Conservation (phyloP, 2,888 invertebrate genomes). For the Conomelus anceps region DNA sequence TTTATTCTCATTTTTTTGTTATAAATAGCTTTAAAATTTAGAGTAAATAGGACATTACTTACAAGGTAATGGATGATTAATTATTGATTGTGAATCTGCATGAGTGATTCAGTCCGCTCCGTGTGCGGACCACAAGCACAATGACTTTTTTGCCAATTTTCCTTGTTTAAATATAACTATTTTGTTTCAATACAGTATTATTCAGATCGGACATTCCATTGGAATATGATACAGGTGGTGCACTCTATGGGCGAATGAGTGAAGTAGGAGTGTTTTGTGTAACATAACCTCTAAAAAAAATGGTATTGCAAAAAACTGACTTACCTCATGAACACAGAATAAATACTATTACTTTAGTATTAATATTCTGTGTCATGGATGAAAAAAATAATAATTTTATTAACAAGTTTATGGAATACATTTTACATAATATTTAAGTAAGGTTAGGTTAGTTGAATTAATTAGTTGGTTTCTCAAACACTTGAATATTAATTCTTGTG, state of each 20-base stretch:
- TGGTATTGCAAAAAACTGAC: too few relatives aligned
- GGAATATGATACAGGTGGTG: neutral
- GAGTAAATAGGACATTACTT: neutral
- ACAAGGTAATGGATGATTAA: neutral
- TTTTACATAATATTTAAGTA: too few relatives aligned
- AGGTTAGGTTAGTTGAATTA: too few relatives aligned
- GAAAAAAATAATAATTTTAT: too few relatives aligned
- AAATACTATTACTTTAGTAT: too few relatives aligned
- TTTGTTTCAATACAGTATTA: neutral
- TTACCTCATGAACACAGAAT: too few relatives aligned
- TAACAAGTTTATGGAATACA: too few relatives aligned
- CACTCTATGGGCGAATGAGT: neutral
- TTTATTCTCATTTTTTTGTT: too few relatives aligned
- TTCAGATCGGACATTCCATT: neutral
- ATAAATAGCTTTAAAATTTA: too few relatives aligned
- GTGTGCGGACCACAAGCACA: neutral
- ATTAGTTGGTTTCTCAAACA: too few relatives aligned
- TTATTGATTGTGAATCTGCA: neutral
- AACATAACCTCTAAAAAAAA: neutral
- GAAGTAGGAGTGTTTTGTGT: neutral
- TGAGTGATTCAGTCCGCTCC: neutral
- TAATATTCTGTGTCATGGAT: too few relatives aligned
- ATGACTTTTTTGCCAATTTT: neutral
- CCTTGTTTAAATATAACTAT: neutral
- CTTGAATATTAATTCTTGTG: too few relatives aligned